These are phyloP conservation scores for Accipiter cooperii DNA, from an alignment of 2,113 vertebrate genomes.

Conservation along the genomic window DNA sequence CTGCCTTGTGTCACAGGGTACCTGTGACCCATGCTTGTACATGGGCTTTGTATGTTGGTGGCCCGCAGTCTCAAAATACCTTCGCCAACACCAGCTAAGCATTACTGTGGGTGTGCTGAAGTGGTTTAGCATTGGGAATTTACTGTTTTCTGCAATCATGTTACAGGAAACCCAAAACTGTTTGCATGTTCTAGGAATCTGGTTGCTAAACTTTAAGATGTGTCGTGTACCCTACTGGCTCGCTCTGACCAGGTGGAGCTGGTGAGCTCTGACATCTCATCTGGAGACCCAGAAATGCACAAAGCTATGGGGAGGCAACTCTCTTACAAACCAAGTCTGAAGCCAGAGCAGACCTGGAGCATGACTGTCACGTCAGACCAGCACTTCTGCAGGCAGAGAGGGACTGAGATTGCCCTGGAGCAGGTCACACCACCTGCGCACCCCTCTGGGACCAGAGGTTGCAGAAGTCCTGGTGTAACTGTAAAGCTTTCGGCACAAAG, in stretches of 20 bases:
- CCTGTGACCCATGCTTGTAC: fast-evolving
- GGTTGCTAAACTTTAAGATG: not conserved
- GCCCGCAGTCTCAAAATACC: not conserved
- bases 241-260: not conserved
- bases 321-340: not conserved
- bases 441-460: not conserved
- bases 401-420: not conserved
- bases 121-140: not conserved
- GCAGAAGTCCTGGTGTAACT: not conserved
- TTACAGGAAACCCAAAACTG: not conserved
- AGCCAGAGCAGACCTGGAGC: not conserved
- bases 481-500: not conserved
- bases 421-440: not conserved
- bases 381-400: not conserved
- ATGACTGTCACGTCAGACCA: not conserved
- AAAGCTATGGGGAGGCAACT: not conserved
- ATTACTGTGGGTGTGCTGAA: not conserved
- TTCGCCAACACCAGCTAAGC: not conserved
- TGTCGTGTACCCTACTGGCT: fast-evolving
- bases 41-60: fast-evolving
- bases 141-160: not conserved
- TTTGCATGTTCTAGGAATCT: not conserved
- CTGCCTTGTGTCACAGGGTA: not conserved
- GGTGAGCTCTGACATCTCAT: not conserved
- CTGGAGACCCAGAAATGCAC: not conserved